Evolutionary conservation across 2,888 invertebrate species (phyloP), one percentile per base, ranked within the genome.

Genomic region (Pristionchus maxplancki): DNA sequence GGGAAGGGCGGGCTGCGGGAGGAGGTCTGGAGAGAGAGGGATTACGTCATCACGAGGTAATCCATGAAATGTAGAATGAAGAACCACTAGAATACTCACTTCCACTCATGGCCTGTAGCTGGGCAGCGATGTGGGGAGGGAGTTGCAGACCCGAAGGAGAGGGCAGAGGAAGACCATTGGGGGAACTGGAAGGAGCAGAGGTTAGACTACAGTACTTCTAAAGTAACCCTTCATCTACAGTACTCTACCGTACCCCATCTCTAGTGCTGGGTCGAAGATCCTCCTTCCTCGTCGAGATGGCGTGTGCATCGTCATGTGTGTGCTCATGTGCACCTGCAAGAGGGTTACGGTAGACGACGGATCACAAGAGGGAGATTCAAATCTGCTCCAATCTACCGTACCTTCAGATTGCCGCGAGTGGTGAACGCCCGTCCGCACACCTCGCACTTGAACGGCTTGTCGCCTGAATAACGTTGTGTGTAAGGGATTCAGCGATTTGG

Each of bases 391-490:
- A 40, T 67, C 2, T 34, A 74, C n/a, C 17, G 74, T 74, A 88
- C 93, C 93, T 96, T 96, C 53, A 96, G 94, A 91, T 96, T 96
- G 24, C 96, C 96, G 90, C 95, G 95, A 1, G 96, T 96, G 31
- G 96, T 96, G 94, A 96, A 96, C 3, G 96, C 95, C 3, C 95
- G 92, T 5, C 89, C 91, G 90, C 95, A 95, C 81, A 94, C 92
- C 15, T 93, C 93, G 92, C 96, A 96, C 92, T 95, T 95, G 94
- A 95, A 96, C 1, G 96, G 96, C 90, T 95, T 95, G 93, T 98
- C 98, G 37, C 98, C 98, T 92, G 89, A 15, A 84, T 0, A 53
- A 6, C 11, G 0, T 34, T 31, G 17, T 28, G 24, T 44, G 44
- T 40, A 48, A 48, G 20, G 17, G 28, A 62, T 58, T 34, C 24